Conservation (phyloP, 2,113 vertebrate genomes). For the Chaetorhynchus papuensis region DNA sequence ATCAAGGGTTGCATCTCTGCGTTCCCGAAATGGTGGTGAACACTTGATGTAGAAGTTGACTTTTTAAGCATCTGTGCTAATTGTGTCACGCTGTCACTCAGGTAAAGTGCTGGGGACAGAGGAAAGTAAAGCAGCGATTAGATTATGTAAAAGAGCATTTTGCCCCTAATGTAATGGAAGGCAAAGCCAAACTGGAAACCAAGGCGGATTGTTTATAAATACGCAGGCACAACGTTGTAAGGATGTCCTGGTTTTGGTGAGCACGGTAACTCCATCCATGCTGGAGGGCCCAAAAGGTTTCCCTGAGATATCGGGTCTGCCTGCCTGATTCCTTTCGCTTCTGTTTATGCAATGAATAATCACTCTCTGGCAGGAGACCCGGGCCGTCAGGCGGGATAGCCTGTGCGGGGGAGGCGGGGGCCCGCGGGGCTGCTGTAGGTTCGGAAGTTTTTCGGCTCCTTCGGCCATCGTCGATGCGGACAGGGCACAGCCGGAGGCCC, state of each 20-base stretch:
- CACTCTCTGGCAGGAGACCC: background rate
- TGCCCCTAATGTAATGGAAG: background rate
- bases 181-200: background rate
- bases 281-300: background rate
- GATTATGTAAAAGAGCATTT: background rate
- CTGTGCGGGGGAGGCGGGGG: background rate
- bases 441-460: background rate
- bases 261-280: fast-evolving
- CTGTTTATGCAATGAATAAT: background rate
- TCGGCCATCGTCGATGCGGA: background rate
- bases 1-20: background rate
- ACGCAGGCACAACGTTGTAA: fast-evolving
- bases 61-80: background rate
- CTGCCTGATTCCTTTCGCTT: background rate
- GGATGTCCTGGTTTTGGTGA: background rate
- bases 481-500: background rate
- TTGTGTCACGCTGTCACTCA: background rate
- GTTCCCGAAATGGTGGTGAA: background rate
- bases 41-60: background rate
- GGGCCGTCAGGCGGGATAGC: background rate
- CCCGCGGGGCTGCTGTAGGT: background rate
- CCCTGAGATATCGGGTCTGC: background rate
- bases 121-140: background rate
- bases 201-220: background rate
- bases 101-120: background rate